These are phyloP conservation scores for Cyclophora albipunctata DNA, from an alignment of 2,888 invertebrate species.

Conservation along the genomic window DNA sequence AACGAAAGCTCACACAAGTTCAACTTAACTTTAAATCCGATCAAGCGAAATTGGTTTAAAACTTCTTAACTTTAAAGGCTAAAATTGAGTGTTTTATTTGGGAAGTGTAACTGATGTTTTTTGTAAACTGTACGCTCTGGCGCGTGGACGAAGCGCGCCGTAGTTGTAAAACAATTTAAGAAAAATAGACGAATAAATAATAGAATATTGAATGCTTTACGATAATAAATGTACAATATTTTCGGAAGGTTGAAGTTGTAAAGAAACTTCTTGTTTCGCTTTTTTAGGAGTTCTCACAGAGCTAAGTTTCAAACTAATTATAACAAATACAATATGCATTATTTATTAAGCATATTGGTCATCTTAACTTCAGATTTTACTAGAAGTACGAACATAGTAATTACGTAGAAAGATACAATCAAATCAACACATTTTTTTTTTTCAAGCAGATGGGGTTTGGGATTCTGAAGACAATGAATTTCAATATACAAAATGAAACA, in stretches of 20 bases:
- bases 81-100: too few relatives aligned
- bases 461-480: too few relatives aligned
- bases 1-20: neutral
- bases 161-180: slow-evolving; percentile 50
- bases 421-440: too few relatives aligned
- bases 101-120: too few relatives aligned
- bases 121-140: slow-evolving; percentile 21
- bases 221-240: slow-evolving; percentile 46
- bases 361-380: too few relatives aligned
- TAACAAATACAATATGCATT: too few relatives aligned
- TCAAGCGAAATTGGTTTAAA: neutral
- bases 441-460: too few relatives aligned
- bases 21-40: neutral
- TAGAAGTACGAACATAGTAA: too few relatives aligned
- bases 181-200: slow-evolving; percentile 44
- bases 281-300: slow-evolving; percentile 26
- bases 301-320: too few relatives aligned
- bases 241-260: slow-evolving; percentile 48
- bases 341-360: too few relatives aligned
- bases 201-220: slow-evolving; percentile 52
- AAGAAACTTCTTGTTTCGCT: slow-evolving; percentile 28
- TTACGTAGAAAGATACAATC: too few relatives aligned
- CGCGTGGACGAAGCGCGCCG: slow-evolving; percentile 61
- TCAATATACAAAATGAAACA: too few relatives aligned
- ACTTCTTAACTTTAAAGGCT: neutral